A percentile compares a stretch with the other conserved stretches of the same genome.
Conservation (phyloP, 1,140 invertebrate species). For the Achroia grisella region DNA sequence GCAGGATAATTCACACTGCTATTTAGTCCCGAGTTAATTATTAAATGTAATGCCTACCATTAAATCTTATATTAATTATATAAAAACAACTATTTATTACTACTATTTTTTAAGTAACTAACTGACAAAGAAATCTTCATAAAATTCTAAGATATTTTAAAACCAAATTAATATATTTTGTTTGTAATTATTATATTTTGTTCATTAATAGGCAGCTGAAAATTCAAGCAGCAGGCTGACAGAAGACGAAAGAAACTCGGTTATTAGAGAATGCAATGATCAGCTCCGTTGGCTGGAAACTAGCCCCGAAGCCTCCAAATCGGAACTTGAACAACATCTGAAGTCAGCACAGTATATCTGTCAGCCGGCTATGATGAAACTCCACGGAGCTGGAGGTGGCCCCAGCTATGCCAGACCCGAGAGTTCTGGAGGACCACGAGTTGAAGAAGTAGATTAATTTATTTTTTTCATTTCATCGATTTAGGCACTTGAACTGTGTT, state of each 20-base stretch:
- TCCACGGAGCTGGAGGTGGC: constrained; percentile 77
- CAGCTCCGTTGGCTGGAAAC: constrained; percentile 76
- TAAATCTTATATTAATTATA: no score
- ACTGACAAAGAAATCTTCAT: no score
- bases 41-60: no score
- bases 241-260: constrained; percentile 76
- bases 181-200: no score
- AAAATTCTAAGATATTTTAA: no score
- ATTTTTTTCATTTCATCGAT: no score
- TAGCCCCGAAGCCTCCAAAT: constrained; percentile 82
- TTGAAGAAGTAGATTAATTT: constrained; percentile 47
- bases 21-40: no score
- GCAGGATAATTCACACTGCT: no score
- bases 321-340: constrained; percentile 84
- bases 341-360: constrained; percentile 83
- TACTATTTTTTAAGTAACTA: no score
- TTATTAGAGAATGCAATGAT: constrained; percentile 75
- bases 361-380: constrained; percentile 83
- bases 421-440: constrained; percentile 33
- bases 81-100: no score
- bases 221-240: constrained; percentile 78
- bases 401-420: constrained; percentile 64
- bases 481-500: no score
- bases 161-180: no score
- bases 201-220: constrained; percentile 73